phyloP scores from a whole-genome alignment of 1,140 invertebrate species.

The Rhizoglyphus robini region DNA sequence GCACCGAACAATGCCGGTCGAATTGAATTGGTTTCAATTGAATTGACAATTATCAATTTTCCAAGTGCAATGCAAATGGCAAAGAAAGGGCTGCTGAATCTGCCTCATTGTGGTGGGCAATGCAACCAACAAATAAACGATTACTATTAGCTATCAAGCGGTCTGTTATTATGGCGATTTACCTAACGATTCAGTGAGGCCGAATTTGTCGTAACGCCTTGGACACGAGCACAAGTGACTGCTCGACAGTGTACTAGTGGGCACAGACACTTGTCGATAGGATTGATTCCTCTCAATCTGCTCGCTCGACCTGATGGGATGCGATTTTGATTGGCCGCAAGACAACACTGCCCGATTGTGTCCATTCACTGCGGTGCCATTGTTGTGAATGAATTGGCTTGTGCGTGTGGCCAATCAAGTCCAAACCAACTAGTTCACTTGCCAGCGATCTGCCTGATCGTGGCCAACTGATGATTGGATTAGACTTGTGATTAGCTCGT shows the following conservation, averaged over 20 bases:
- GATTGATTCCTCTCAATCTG: not conserved
- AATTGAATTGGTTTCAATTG: not conserved
- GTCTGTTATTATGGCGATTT: not conserved
- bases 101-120: not conserved
- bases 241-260: not conserved
- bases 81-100: not conserved
- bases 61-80: not conserved
- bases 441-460: not conserved
- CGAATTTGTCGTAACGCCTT: not conserved
- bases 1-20: not conserved
- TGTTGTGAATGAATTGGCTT: not conserved
- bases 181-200: not conserved
- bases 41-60: conserved; percentile 9
- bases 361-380: not conserved
- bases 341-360: not conserved
- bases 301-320: not conserved
- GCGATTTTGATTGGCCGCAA: not conserved
- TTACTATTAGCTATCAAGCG: not conserved
- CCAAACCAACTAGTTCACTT: not conserved
- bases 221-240: not conserved
- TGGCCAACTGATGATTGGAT: conserved; percentile 12
- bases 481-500: not conserved
- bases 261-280: not conserved
- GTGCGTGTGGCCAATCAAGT: not conserved
- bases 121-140: not conserved